Conservation (phyloP, 2,797 vertebrate species). For the Cephalopachus bancanus region DNA sequence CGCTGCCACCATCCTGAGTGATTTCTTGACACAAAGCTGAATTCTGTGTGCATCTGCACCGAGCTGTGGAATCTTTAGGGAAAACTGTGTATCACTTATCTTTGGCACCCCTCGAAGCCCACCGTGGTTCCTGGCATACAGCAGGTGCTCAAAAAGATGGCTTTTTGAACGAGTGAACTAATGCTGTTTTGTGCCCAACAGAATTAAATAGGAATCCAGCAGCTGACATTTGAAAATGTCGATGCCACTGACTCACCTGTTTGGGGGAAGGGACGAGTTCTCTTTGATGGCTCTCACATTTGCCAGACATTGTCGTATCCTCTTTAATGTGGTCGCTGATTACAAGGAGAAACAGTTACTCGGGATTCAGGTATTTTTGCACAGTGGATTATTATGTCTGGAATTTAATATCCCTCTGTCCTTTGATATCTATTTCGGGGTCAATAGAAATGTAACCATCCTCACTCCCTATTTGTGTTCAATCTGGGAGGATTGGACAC, state of each 20-base stretch:
- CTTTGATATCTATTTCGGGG: conserved; percentile 86
- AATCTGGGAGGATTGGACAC: conserved; percentile 32
- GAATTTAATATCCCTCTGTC: conserved; percentile 83
- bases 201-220: conserved; percentile 33
- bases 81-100: not conserved
- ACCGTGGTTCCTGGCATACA: not conserved
- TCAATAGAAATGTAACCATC: conserved; percentile 79
- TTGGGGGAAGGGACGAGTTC: conserved; percentile 18
- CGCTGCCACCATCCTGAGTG: not conserved
- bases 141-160: not conserved
- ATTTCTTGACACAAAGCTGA: not conserved
- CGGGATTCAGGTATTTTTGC: conserved; percentile 73
- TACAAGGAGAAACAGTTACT: conserved; percentile 77
- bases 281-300: conserved; percentile 36
- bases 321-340: conserved; percentile 62
- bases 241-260: conserved; percentile 58
- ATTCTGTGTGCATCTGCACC: not conserved
- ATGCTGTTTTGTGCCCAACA: conserved; percentile 19
- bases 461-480: conserved; percentile 44
- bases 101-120: not conserved
- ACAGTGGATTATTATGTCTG: conserved; percentile 88
- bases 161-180: conserved; percentile 17
- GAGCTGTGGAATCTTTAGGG: not conserved
- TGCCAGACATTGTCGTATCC: not conserved
- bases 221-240: conserved; percentile 69